phyloP scores from a whole-genome alignment of 1,140 invertebrate species.

The Cydia strobilella region DNA sequence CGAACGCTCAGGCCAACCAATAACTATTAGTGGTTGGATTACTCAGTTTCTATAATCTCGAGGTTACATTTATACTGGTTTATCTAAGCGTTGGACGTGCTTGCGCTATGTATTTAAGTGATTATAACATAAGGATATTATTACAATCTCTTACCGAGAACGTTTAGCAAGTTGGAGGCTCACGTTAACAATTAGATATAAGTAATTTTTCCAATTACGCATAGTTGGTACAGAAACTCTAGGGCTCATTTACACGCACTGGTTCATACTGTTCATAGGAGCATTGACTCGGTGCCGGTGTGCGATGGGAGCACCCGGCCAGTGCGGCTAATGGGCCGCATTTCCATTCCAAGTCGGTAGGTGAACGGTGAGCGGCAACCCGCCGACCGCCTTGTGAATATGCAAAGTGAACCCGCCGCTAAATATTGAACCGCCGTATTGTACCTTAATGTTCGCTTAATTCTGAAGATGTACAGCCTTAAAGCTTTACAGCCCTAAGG shows the following conservation, averaged over 20 bases:
- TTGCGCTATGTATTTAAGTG: too few species aligned
- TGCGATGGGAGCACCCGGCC: conserved; percentile 23
- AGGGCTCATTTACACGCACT: background rate
- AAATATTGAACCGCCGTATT: conserved; percentile 65
- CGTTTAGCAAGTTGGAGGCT: too few species aligned
- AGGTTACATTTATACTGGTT: too few species aligned
- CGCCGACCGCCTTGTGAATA: conserved; percentile 68
- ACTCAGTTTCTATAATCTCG: too few species aligned
- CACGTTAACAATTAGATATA: too few species aligned
- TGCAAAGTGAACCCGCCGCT: conserved; percentile 63
- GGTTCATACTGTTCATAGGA: background rate
- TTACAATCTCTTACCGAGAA: too few species aligned
- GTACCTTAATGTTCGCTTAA: conserved; percentile 51
- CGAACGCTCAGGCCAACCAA: background rate
- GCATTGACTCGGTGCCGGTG: background rate
- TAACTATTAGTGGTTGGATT: background rate
- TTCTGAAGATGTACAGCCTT: conserved; percentile 29
- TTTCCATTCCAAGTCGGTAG: conserved; percentile 65
- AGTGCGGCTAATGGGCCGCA: conserved; percentile 55
- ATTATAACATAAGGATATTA: too few species aligned
- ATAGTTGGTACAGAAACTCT: background rate
- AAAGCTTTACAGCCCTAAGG: conserved; percentile 22
- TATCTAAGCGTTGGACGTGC: too few species aligned
- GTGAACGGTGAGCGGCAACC: conserved; percentile 48
- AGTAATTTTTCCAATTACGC: background rate